A percentile compares a stretch with the other conserved stretches of the same genome.
Evolutionary conservation across 1,140 invertebrate genomes (phyloP).

Genomic region (Aethina tumida): DNA sequence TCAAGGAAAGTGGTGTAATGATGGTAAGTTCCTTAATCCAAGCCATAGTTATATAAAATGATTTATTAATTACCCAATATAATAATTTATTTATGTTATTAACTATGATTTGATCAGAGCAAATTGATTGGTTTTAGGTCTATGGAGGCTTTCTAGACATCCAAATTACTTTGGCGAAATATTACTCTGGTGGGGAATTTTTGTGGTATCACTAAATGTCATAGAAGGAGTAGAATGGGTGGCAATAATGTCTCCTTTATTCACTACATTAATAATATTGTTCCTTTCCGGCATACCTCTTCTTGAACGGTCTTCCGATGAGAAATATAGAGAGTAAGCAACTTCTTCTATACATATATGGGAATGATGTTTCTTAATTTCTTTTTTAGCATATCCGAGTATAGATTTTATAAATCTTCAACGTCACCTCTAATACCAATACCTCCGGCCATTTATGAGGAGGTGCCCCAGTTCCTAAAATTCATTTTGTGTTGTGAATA

Average conservation of each 20-base stretch:
- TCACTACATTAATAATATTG: conserved; percentile 78
- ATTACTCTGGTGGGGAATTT: conserved; percentile 88
- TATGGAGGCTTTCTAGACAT: conserved; percentile 84
- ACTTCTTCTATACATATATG: neutral
- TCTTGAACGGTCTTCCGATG: conserved; percentile 75
- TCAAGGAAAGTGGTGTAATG: conserved; percentile 82
- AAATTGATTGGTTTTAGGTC: conserved; percentile 45
- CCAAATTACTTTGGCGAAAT: conserved; percentile 96
- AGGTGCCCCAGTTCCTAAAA: conserved; percentile 72
- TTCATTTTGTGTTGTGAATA: conserved; percentile 78
- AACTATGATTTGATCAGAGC: conserved; percentile 12
- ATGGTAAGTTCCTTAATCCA: conserved; percentile 46
- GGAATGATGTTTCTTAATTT: conserved; percentile 6
- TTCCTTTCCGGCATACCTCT: conserved; percentile 81
- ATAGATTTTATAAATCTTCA: conserved; percentile 74
- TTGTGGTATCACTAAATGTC: conserved; percentile 78
- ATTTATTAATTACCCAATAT: neutral
- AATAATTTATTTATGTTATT: conserved; percentile 10
- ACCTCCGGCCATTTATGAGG: conserved; percentile 71
- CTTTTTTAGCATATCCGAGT: conserved; percentile 61
- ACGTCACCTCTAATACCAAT: conserved; percentile 82
- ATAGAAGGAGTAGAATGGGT: conserved; percentile 73
- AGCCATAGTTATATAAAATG: neutral
- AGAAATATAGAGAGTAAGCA: conserved; percentile 76
- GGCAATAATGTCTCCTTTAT: conserved; percentile 77